These are phyloP conservation scores for Drosophila ercepeae DNA, from an alignment of 1,140 invertebrate species.

Conservation along the genomic window DNA sequence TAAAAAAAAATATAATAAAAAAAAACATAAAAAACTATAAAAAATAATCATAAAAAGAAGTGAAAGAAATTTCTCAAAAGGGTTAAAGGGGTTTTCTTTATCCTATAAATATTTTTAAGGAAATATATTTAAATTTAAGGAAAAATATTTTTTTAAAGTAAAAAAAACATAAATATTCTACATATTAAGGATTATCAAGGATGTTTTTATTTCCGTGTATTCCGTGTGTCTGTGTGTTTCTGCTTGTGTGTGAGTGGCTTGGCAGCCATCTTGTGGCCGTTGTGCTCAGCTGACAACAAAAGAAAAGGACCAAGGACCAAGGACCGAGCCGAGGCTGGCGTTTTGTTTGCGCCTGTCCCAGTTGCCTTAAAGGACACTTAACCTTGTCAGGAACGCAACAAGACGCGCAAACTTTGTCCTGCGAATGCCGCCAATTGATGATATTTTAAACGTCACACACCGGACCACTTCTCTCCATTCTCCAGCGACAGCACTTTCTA, in stretches of 20 bases:
- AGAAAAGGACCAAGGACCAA: slow-evolving; percentile 20
- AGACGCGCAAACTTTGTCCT: slow-evolving; percentile 18
- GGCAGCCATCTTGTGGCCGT: slow-evolving; percentile 40
- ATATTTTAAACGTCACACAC: slow-evolving; percentile 19
- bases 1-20: slow-evolving; percentile 38
- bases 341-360: slow-evolving; percentile 33
- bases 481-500: neutral
- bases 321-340: slow-evolving; percentile 32
- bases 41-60: slow-evolving; percentile 35
- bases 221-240: neutral
- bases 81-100: no score
- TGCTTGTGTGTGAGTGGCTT: slow-evolving; percentile 7
- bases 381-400: slow-evolving; percentile 46
- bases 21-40: slow-evolving; percentile 19
- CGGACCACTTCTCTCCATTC: neutral
- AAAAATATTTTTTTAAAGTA: no score
- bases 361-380: slow-evolving; percentile 53
- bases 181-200: no score
- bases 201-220: neutral
- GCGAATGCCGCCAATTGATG: slow-evolving; percentile 27
- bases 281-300: slow-evolving; percentile 55
- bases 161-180: neutral
- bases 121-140: no score
- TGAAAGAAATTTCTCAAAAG: neutral
- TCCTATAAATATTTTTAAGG: no score